A percentile compares a stretch with the other conserved stretches of the same genome.
phyloP scores from a whole-genome alignment of 1,140 invertebrate species.

The Euglossa dilemma region DNA sequence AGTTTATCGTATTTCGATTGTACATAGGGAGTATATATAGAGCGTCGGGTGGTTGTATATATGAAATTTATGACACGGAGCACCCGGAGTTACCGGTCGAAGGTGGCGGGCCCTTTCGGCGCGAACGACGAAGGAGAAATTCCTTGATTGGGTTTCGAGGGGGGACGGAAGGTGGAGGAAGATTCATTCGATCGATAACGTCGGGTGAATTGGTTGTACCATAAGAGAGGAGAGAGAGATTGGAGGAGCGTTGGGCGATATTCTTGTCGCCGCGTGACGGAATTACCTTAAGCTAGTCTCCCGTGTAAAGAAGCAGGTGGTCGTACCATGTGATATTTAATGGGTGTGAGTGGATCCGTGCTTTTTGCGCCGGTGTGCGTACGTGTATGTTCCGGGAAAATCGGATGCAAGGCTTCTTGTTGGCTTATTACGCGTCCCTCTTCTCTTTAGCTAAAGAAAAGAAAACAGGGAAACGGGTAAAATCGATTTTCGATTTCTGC shows the following conservation, averaged over 20 bases:
- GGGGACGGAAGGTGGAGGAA: neutral
- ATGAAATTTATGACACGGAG: neutral
- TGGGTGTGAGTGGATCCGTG: slow-evolving; percentile 37
- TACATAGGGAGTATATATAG: slow-evolving; percentile 31
- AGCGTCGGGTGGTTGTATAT: slow-evolving; percentile 18
- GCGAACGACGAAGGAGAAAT: neutral
- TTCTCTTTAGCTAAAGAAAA: neutral
- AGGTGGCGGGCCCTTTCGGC: neutral
- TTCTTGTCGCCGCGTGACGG: slow-evolving; percentile 33
- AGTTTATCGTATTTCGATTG: neutral
- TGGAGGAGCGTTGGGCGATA: slow-evolving; percentile 29
- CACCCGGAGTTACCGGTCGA: neutral
- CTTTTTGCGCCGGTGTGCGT: neutral
- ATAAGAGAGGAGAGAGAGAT: slow-evolving; percentile 35
- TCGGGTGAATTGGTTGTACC: slow-evolving; percentile 9
- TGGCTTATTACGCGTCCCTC: neutral
- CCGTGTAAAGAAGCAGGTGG: slow-evolving; percentile 69
- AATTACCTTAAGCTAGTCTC: slow-evolving; percentile 76
- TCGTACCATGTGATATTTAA: slow-evolving; percentile 79
- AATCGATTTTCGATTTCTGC: too few relatives aligned
- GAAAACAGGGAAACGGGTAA: too few relatives aligned
- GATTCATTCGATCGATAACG: neutral
- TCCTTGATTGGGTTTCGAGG: neutral
- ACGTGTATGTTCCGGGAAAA: neutral
- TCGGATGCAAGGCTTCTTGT: neutral